Evolutionary conservation across 37 sponge, comb jelly and placozoan species (phyloP).

Genomic region (Lycopodina hypogea): DNA sequence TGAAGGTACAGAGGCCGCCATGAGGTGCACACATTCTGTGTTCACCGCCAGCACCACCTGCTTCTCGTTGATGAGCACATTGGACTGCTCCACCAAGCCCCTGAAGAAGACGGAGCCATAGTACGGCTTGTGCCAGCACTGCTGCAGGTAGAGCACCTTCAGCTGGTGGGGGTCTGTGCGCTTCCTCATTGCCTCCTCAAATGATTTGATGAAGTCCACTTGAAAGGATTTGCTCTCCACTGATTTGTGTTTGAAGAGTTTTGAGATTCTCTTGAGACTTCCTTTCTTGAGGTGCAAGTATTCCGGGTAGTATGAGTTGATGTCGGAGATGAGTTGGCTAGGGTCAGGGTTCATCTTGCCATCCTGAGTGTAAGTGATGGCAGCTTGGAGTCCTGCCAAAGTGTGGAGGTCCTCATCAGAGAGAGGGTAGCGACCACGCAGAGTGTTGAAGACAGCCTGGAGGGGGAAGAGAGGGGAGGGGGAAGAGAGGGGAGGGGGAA

Average conservation of each 20-base stretch:
- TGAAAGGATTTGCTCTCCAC: background rate
- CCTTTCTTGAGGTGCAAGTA: background rate
- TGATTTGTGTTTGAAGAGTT: slow-evolving; percentile 21
- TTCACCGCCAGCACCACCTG: slow-evolving; percentile 72
- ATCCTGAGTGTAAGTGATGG: slow-evolving; percentile 3
- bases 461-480: slow-evolving; percentile 2
- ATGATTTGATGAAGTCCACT: slow-evolving; percentile 6
- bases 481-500: background rate
- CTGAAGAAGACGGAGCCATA: slow-evolving; percentile 71
- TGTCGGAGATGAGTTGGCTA: background rate
- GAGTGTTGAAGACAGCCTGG: slow-evolving; percentile 78
- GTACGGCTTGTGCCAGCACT: slow-evolving; percentile 66
- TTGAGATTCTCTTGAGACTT: background rate
- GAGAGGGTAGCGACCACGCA: slow-evolving; percentile 64
- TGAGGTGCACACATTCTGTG: slow-evolving; percentile 55
- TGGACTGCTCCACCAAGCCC: slow-evolving; percentile 46
- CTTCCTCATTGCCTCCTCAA: slow-evolving; percentile 15
- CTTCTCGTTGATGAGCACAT: slow-evolving; percentile 43
- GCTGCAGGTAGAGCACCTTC: slow-evolving; percentile 69
- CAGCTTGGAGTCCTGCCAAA: slow-evolving; percentile 71
- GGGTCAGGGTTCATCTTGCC: background rate
- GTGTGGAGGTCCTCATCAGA: slow-evolving; percentile 37
- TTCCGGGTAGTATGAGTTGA: background rate
- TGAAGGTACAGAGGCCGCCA: slow-evolving; percentile 33
- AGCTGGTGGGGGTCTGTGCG: slow-evolving; percentile 19